Evolutionary conservation across 92 coral and sea anemone species (phyloP).

Genomic region (Zoanthus gigantus): DNA sequence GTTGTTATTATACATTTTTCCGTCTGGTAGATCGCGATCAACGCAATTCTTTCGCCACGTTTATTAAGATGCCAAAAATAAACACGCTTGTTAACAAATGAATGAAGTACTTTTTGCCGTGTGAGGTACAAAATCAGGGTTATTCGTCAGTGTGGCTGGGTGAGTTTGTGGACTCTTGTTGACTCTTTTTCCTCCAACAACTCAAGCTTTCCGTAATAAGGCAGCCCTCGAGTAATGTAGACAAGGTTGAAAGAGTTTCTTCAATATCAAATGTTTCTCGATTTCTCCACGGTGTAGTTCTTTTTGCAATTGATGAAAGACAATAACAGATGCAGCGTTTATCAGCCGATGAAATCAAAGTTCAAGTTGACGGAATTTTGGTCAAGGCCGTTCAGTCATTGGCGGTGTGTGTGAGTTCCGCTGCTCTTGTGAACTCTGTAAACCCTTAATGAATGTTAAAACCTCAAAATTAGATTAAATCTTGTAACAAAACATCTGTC

Average conservation of each 20-base stretch:
- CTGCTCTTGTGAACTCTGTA: background rate
- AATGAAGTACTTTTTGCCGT: conserved; percentile 27
- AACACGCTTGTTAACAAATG: conserved; percentile 58
- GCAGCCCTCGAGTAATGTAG: background rate
- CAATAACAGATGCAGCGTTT: background rate
- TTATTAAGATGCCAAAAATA: conserved; percentile 58
- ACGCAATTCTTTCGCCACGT: conserved; percentile 60
- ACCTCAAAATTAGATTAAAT: conserved; percentile 23
- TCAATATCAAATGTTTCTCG: background rate
- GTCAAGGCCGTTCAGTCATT: background rate
- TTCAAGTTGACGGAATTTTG: background rate
- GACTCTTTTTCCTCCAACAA: background rate
- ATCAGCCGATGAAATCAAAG: background rate
- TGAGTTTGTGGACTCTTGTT: background rate
- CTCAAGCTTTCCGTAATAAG: background rate
- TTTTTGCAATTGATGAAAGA: conserved; percentile 19
- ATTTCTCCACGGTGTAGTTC: background rate
- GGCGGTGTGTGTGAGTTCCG: background rate
- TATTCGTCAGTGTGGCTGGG: conserved; percentile 19
- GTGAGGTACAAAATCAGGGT: background rate
- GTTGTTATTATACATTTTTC: conserved; percentile 39
- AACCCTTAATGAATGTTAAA: conserved; percentile 22
- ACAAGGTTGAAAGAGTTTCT: background rate
- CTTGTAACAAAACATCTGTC: conserved; percentile 21
- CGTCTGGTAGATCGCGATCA: conserved; percentile 17